phyloP scores from a whole-genome alignment of 1,140 invertebrate genomes.

The Drosophila ananassae region DNA sequence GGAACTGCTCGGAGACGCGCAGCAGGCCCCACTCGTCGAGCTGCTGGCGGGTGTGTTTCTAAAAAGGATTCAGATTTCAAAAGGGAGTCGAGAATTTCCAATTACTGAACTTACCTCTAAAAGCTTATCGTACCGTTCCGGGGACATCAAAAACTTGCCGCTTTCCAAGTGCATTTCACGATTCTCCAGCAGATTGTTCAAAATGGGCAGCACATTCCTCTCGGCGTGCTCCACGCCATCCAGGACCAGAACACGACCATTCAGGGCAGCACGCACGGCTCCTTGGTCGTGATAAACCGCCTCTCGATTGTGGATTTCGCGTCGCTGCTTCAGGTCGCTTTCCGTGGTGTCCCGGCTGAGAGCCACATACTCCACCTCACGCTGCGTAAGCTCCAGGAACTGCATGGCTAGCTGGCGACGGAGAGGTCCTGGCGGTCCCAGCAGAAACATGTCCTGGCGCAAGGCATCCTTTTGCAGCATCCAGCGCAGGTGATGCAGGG shows the following conservation, averaged over 20 bases:
- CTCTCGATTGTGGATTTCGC: constrained; percentile 94
- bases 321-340: constrained; percentile 96
- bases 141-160: constrained; percentile 95
- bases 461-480: constrained; percentile 97
- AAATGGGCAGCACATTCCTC: constrained; percentile 96
- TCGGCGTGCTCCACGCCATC: constrained; percentile 99
- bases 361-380: constrained; percentile 97
- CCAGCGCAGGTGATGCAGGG: constrained; percentile 94
- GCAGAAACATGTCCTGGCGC: constrained; percentile 97
- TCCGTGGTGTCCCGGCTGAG: constrained; percentile 98
- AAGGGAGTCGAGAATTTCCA: neutral
- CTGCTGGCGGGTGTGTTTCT: constrained; percentile 87
- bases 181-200: constrained; percentile 99
- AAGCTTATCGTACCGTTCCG: constrained; percentile 95
- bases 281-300: constrained; percentile 98
- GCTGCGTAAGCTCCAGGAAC: constrained; percentile 93
- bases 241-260: constrained; percentile 95
- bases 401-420: constrained; percentile 92
- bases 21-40: constrained; percentile 94
- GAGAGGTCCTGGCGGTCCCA: constrained; percentile 93
- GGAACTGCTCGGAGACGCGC: constrained; percentile 95
- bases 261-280: constrained; percentile 94
- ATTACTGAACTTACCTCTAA: constrained; percentile 87
- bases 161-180: constrained; percentile 99
- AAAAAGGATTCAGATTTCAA: constrained; percentile 29